phyloP scores from a whole-genome alignment of 2,113 vertebrate species.

The Cercopithecus mona region DNA sequence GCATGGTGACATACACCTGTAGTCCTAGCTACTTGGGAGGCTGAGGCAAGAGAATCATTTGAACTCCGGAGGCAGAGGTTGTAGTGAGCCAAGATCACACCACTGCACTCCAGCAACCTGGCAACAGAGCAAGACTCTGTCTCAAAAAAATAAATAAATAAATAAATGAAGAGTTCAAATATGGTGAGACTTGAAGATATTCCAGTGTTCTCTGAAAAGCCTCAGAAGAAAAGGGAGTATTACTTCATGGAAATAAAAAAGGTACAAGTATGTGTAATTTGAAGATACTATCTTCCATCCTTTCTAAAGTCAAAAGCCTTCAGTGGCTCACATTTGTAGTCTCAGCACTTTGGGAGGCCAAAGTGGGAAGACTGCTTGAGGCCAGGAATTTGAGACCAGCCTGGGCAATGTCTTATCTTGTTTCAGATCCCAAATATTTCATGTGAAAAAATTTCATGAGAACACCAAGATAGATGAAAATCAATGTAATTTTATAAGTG shows the following conservation, averaged over 20 bases:
- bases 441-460: not conserved
- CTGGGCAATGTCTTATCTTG: not conserved
- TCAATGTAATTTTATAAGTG: not conserved
- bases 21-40: no score
- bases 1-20: no score
- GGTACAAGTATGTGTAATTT: not conserved
- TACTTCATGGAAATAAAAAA: not conserved
- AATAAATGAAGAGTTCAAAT: not conserved
- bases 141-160: no score
- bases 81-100: no score
- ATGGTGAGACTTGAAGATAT: not conserved
- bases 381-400: no score
- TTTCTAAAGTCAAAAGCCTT: not conserved
- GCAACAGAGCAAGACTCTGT: no score
- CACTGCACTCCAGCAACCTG: no score
- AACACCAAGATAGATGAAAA: not conserved
- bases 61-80: no score
- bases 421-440: conserved; percentile 40
- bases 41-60: no score
- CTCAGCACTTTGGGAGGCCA: no score
- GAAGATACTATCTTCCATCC: not conserved
- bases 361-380: no score
- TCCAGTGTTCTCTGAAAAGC: not conserved
- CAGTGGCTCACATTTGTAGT: no score
- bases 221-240: not conserved